Percentiles rank a stretch among this genome's conserved stretches.
Evolutionary conservation across 2,888 invertebrate genomes (phyloP).

Genomic region (Cheilosia grossa): DNA sequence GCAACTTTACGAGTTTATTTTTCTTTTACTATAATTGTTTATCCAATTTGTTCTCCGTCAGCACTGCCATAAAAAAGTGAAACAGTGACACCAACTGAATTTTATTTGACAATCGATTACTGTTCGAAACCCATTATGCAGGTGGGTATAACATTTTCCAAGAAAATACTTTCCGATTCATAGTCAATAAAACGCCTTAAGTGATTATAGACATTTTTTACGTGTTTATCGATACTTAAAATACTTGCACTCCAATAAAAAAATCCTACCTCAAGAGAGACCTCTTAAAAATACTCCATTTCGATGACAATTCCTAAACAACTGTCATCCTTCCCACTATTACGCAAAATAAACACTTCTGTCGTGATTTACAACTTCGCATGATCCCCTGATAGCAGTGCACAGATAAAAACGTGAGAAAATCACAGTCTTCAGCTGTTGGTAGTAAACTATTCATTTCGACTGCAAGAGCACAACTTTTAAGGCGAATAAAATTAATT

Average conservation of each 20-base stretch:
- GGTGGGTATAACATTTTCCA: background rate
- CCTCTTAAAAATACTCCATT: constrained; percentile 4
- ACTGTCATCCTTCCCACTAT: constrained; percentile 23
- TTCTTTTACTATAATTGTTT: constrained; percentile 31
- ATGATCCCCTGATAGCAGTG: constrained; percentile 13
- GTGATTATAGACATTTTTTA: constrained; percentile 8
- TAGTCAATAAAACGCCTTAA: constrained; percentile 43
- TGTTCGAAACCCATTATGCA: constrained; percentile 20
- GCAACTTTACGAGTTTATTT: background rate
- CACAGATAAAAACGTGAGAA: constrained; percentile 37
- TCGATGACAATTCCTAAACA: background rate
- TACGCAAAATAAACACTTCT: constrained; percentile 26
- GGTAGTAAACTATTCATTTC: constrained; percentile 30
- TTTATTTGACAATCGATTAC: constrained; percentile 47
- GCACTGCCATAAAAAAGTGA: constrained; percentile 39
- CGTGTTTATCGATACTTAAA: constrained; percentile 32
- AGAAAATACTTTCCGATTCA: constrained; percentile 5
- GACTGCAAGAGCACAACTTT: constrained; percentile 31
- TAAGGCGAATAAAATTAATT: constrained; percentile 32
- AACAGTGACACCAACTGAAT: constrained; percentile 51
- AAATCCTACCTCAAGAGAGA: background rate
- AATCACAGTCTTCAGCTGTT: constrained; percentile 41
- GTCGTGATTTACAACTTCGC: constrained; percentile 45
- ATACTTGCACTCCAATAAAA: constrained; percentile 28
- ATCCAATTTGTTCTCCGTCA: constrained; percentile 36